A percentile compares a stretch with the other conserved stretches of the same genome.
Conservation (phyloP, 2,113 vertebrate species). For the Psilopogon haemacephalus region DNA sequence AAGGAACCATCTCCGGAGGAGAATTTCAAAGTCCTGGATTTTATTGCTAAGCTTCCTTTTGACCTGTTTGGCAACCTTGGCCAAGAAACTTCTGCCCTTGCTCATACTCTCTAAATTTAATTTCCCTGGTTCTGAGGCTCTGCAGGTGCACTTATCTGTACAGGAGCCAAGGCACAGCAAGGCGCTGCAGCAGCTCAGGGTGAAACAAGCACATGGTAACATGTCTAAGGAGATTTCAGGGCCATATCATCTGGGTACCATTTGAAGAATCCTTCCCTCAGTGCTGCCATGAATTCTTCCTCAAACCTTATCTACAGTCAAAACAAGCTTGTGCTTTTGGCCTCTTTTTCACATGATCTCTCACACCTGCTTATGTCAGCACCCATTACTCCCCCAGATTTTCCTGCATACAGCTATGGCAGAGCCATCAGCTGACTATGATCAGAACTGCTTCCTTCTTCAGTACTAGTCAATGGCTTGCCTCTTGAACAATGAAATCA, state of each 20-base stretch:
- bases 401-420: neutral
- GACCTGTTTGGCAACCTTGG: neutral
- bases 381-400: neutral
- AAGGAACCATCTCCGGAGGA: neutral
- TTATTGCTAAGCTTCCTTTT: neutral
- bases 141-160: neutral
- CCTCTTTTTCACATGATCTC: neutral
- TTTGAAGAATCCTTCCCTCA: neutral
- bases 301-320: neutral
- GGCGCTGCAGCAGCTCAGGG: neutral
- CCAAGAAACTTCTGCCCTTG: neutral
- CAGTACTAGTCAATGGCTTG: neutral
- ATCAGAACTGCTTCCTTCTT: neutral
- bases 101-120: neutral
- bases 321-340: neutral
- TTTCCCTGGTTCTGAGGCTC: neutral
- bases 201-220: rapidly evolving
- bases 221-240: neutral
- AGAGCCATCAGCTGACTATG: neutral
- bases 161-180: neutral
- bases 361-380: neutral
- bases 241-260: rapidly evolving
- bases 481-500: neutral
- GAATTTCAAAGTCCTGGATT: neutral
- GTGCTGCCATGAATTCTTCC: neutral